Percentiles rank a stretch among this genome's conserved stretches.
These are phyloP conservation scores for Tiphia femorata DNA, from an alignment of 2,888 invertebrate species.

Conservation along the genomic window DNA sequence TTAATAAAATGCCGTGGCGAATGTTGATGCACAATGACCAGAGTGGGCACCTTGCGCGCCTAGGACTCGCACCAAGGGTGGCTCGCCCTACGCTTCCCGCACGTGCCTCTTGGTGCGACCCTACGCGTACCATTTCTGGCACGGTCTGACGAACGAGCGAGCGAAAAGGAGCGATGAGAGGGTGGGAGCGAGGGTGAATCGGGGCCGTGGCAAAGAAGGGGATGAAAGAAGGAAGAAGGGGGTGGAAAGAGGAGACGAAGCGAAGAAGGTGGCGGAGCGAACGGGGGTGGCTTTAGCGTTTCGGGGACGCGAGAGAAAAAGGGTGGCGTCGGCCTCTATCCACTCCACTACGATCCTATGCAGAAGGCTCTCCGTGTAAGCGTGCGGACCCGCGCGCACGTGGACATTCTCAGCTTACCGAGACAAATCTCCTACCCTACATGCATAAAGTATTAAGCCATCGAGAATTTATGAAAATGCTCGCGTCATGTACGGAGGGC, in stretches of 20 bases:
- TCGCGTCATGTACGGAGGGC: conserved; percentile 55
- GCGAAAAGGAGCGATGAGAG: not conserved
- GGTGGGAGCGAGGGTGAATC: conserved; percentile 22
- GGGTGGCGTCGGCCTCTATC: too few species aligned
- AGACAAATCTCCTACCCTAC: conserved; percentile 68
- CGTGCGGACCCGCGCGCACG: conserved; percentile 52
- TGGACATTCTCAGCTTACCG: conserved; percentile 69
- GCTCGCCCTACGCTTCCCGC: conserved; percentile 47
- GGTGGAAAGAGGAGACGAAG: not conserved
- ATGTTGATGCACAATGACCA: conserved; percentile 38
- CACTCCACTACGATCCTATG: conserved; percentile 36
- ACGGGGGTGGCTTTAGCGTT: conserved; percentile 4
- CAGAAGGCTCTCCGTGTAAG: conserved; percentile 25
- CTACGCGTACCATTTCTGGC: conserved; percentile 59
- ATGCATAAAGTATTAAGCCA: conserved; percentile 67
- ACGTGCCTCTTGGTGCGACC: conserved; percentile 52
- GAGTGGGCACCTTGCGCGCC: conserved; percentile 56
- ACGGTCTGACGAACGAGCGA: conserved; percentile 8
- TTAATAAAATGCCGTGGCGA: conserved; percentile 46
- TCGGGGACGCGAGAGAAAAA: conserved; percentile 29
- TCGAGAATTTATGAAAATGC: conserved; percentile 68
- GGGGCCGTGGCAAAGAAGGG: conserved; percentile 16
- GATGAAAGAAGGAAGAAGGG: conserved; percentile 3
- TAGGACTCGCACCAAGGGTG: conserved; percentile 40
- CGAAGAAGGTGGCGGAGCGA: not conserved